phyloP scores from a whole-genome alignment of 2,113 vertebrate genomes.

The Bos javanicus region DNA sequence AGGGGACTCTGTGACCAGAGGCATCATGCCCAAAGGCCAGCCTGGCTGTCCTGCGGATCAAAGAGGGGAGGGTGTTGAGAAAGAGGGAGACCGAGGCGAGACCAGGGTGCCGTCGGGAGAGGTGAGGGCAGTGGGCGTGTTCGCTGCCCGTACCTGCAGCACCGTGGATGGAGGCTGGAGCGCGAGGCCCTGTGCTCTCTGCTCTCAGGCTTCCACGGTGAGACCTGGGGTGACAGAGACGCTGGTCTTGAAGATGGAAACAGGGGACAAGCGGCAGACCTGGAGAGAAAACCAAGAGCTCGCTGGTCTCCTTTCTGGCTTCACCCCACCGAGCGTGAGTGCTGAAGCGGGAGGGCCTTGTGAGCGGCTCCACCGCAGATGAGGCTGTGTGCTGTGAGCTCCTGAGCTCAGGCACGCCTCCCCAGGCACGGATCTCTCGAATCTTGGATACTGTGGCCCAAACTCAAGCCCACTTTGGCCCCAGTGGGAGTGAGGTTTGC shows the following conservation, averaged over 20 bases:
- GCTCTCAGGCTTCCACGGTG: neutral
- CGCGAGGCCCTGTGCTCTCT: accelerated
- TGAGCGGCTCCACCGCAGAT: accelerated
- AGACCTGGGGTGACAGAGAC: accelerated
- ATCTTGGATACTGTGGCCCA: accelerated
- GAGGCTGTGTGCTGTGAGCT: accelerated
- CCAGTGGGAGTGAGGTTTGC: too few relatives aligned
- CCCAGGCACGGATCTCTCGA: too few relatives aligned
- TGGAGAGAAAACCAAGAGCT: too few relatives aligned
- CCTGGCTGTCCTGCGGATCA: accelerated
- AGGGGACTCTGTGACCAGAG: accelerated
- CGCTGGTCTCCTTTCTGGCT: accelerated
- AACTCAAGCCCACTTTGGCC: too few relatives aligned
- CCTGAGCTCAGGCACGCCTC: accelerated
- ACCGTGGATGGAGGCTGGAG: accelerated
- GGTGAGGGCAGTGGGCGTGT: accelerated
- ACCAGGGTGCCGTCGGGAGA: accelerated
- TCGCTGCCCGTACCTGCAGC: accelerated
- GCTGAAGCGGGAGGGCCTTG: accelerated
- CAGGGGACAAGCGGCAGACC: accelerated
- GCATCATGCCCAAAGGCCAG: neutral
- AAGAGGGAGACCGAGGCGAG: accelerated
- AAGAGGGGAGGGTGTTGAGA: neutral
- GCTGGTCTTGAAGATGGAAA: neutral
- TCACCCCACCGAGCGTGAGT: neutral